Evolutionary conservation across 2,113 vertebrate genomes (phyloP), one percentile per base, ranked within the genome.

Genomic region (Tretioscincus oriximinensis): DNA sequence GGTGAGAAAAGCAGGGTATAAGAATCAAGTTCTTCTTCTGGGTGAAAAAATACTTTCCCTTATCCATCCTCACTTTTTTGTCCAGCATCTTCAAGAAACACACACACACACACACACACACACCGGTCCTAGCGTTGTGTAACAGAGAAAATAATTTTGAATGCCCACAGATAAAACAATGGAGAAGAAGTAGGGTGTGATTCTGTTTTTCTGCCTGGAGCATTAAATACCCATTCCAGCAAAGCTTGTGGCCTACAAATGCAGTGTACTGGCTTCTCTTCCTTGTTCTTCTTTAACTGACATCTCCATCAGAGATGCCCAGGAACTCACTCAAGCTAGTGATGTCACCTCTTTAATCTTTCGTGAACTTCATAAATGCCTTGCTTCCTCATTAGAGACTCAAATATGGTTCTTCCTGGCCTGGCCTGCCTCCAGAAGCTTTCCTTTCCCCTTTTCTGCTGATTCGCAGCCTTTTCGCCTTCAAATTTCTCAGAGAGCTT

Each of bases 181-280:
- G 9, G 60, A 24, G 5, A 24, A 9, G 22, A 22, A 24, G 21
- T 5, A 5, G 24, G 12, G 4, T 24, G 10, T 54, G 11, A 14
- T 54, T 14, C 16, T 54, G 51, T 54, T 54, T 14, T 54, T 12
- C 16, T n/a, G n/a, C 12, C 10, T n/a, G 24, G 3, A 65, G 28
- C 3, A 54, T 54, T n/a, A 65, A 65, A 65, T 65, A 65, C 24
- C 63, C 51, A 11, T 54, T 14, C 28, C n/a, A 58, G 20, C 28
- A 54, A 45, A 49, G 76, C 2, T 67, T 0, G 29, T 80, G 87
- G 80, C 86, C 85, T 88, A 80, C 84, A 85, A 89, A 85, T 85
- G 86, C 89, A 83, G 21, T 90, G 87, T 91, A 3, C 87, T 85
- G 85, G 86, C 88, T 88, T 87, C 86, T 22, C 89, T 90, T 21